Conservation (phyloP, 2,113 vertebrate species). For the Dendropsophus ebraccatus region DNA sequence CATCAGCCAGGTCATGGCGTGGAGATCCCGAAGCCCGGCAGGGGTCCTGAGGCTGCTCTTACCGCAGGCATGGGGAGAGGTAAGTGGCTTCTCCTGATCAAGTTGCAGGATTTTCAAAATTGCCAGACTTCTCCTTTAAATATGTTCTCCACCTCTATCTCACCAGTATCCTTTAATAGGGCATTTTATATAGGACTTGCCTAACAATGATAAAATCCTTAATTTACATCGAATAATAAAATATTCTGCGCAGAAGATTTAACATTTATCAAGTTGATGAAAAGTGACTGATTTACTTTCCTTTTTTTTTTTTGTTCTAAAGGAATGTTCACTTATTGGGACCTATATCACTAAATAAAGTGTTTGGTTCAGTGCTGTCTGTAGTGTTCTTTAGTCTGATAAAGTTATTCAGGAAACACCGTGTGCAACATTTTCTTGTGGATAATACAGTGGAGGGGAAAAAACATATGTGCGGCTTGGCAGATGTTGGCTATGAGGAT, state of each 20-base stretch:
- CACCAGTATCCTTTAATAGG: background rate
- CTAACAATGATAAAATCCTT: background rate
- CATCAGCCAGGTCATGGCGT: too few species aligned
- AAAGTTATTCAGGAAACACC: background rate
- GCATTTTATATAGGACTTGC: background rate
- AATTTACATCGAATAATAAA: background rate
- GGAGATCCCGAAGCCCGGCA: too few species aligned
- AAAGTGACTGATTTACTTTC: background rate
- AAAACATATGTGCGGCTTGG: background rate
- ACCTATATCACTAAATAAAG: conserved; percentile 3
- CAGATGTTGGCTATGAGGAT: too few species aligned
- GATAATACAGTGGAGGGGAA: background rate
- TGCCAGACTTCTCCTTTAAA: too few species aligned
- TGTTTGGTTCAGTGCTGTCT: background rate
- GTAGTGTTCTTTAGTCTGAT: background rate
- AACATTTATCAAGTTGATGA: background rate
- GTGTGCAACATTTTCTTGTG: conserved; percentile 61
- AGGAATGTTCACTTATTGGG: background rate
- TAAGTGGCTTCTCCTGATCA: too few species aligned
- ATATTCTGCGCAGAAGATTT: background rate
- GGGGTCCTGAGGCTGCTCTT: too few species aligned
- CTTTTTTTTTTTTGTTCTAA: background rate
- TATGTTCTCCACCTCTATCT: too few species aligned
- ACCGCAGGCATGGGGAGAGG: too few species aligned
- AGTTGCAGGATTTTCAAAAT: too few species aligned